Percentiles rank a stretch among this genome's conserved stretches.
Evolutionary conservation across 2,797 vertebrate species (phyloP).

Genomic region (Hozukius guyotensis): DNA sequence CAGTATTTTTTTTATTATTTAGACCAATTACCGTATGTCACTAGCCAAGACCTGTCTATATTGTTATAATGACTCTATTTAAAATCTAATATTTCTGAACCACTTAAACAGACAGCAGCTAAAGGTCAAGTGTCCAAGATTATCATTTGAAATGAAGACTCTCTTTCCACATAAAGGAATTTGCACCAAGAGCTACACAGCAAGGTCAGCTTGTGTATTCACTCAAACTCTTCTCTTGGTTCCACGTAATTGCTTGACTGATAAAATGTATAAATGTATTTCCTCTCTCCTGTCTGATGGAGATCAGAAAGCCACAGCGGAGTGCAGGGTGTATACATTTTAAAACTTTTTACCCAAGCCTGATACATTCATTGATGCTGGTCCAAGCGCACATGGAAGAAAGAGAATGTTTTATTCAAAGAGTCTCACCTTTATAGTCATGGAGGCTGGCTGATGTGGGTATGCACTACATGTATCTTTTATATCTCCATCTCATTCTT

Average conservation of each 20-base stretch:
- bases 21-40: not conserved
- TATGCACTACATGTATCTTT: slow-evolving; percentile 37
- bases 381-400: slow-evolving; percentile 12
- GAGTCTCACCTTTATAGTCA: slow-evolving; percentile 40
- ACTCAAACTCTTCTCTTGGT: not conserved
- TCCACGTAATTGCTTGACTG: slow-evolving; percentile 1
- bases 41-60: not conserved
- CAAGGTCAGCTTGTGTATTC: not conserved
- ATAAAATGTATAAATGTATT: not conserved
- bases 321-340: slow-evolving; percentile 7
- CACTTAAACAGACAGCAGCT: not conserved
- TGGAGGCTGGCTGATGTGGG: slow-evolving; percentile 28
- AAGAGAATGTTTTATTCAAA: slow-evolving; percentile 57
- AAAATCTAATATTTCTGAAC: not conserved
- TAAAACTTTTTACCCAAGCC: slow-evolving; percentile 24
- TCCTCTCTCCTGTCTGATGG: not conserved
- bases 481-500: slow-evolving; percentile 30
- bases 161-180: not conserved
- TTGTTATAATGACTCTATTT: not conserved
- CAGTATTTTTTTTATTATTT: not conserved
- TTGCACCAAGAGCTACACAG: not conserved
- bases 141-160: not conserved
- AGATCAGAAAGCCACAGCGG: slow-evolving; percentile 1
- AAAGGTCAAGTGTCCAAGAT: not conserved
- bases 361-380: slow-evolving; percentile 44